phyloP scores from a whole-genome alignment of 2,888 invertebrate species.

The Agrenia bidenticulata region DNA sequence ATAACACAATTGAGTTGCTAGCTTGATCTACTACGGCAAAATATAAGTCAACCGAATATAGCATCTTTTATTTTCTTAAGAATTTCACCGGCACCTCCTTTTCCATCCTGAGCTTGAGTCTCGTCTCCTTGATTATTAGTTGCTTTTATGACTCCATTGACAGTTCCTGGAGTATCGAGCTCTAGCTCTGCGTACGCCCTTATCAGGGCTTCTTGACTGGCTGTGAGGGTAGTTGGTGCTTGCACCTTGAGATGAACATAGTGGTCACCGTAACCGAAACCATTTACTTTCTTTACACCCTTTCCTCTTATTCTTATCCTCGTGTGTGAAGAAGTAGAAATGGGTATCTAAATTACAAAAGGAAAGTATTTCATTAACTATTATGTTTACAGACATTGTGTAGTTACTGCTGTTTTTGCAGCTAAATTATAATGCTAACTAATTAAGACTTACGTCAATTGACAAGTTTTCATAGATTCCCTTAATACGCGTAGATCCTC shows the following conservation, averaged over 20 bases:
- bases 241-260: slow-evolving; percentile 89
- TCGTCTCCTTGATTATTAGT: no score
- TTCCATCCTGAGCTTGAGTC: neutral
- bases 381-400: no score
- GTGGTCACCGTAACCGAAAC: slow-evolving; percentile 92
- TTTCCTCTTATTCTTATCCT: slow-evolving; percentile 81
- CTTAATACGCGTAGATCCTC: slow-evolving; percentile 87
- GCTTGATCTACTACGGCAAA: neutral
- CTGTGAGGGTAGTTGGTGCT: slow-evolving; percentile 73
- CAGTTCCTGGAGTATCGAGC: slow-evolving; percentile 85
- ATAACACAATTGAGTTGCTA: no score
- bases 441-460: slow-evolving; percentile 66
- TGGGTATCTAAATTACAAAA: slow-evolving; percentile 66
- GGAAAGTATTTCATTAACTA: neutral
- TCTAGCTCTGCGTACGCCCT: slow-evolving; percentile 91
- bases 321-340: slow-evolving; percentile 92
- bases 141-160: slow-evolving; percentile 73
- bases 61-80: slow-evolving; percentile 18
- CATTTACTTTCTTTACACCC: slow-evolving; percentile 88
- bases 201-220: slow-evolving; percentile 81
- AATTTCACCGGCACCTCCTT: slow-evolving; percentile 16
- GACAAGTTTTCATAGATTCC: slow-evolving; percentile 95
- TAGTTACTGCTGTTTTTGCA: no score
- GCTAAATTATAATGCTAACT: neutral
- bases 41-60: neutral